Evolutionary conservation across 2,888 invertebrate genomes (phyloP).

Genomic region (Pristionchus maxplancki): DNA sequence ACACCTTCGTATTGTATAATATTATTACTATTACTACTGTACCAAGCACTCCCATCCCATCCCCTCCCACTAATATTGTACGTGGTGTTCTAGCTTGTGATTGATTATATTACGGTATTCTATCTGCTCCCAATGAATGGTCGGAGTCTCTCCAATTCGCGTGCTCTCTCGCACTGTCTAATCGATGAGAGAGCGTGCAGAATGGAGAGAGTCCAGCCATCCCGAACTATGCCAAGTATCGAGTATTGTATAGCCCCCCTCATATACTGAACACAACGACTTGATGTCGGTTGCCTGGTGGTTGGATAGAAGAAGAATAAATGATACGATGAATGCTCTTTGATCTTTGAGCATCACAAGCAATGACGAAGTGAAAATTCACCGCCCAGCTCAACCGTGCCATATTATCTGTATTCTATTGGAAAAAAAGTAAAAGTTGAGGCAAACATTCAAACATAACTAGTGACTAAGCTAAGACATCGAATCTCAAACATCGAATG

Average conservation of each 20-base stretch:
- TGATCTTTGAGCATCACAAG: too few species aligned
- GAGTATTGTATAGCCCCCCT: not conserved
- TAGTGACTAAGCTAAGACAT: too few species aligned
- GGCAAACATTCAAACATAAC: too few species aligned
- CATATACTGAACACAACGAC: not conserved
- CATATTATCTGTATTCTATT: too few species aligned
- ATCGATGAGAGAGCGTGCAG: not conserved
- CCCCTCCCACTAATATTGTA: slow-evolving; percentile 16
- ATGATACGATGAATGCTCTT: not conserved
- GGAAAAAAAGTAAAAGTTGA: too few species aligned
- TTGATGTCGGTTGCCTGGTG: slow-evolving; percentile 7
- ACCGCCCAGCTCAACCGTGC: too few species aligned
- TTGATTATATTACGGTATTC: slow-evolving; percentile 8
- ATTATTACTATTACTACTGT: not conserved
- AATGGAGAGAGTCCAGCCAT: not conserved
- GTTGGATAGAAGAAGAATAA: not conserved
- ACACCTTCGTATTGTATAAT: not conserved
- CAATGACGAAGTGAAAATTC: too few species aligned
- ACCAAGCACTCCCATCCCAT: not conserved
- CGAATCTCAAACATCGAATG: too few species aligned
- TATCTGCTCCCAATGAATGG: slow-evolving; percentile 8
- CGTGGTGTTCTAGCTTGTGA: slow-evolving; percentile 40
- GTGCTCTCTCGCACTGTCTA: not conserved
- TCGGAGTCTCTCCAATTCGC: not conserved
- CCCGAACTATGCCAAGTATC: not conserved